Percentiles rank a stretch among this genome's conserved stretches.
Conservation (phyloP, 2,888 invertebrate species). For the Mimachlamys varia region DNA sequence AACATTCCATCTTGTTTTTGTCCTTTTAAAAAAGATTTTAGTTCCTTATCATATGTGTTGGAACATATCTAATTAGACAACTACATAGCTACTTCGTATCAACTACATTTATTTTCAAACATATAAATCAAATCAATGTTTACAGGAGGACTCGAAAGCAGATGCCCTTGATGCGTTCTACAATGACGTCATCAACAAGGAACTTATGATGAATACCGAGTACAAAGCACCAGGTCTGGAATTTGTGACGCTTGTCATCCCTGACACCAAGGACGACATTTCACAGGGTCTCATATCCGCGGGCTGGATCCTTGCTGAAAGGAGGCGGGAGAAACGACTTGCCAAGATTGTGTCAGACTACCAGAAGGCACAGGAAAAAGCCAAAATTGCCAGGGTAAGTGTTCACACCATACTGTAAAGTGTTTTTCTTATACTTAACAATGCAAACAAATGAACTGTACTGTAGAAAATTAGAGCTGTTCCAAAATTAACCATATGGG, state of each 20-base stretch:
- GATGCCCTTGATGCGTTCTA: conserved; percentile 88
- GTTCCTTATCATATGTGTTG: no score
- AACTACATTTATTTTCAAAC: no score
- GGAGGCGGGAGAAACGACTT: conserved; percentile 90
- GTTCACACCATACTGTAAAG: neutral
- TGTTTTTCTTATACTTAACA: no score
- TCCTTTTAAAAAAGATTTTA: no score
- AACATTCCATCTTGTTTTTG: no score
- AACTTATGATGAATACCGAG: conserved; percentile 92
- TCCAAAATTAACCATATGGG: no score
- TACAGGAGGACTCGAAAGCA: conserved; percentile 88
- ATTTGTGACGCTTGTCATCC: conserved; percentile 72
- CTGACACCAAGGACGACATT: conserved; percentile 85
- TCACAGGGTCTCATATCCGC: conserved; percentile 92
- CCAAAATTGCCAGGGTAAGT: conserved; percentile 87
- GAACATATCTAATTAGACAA: neutral
- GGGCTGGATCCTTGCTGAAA: conserved; percentile 92
- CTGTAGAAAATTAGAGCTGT: no score
- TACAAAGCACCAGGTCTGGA: conserved; percentile 84
- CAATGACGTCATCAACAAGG: conserved; percentile 87
- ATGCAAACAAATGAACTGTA: no score
- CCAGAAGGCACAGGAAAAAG: conserved; percentile 92
- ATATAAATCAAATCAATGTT: conserved; percentile 23
- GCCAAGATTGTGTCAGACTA: conserved; percentile 90
- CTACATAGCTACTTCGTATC: no score